A percentile compares a stretch with the other conserved stretches of the same genome.
These are phyloP conservation scores for Diceros bicornis DNA, from an alignment of 2,797 vertebrate species.

Conservation along the genomic window DNA sequence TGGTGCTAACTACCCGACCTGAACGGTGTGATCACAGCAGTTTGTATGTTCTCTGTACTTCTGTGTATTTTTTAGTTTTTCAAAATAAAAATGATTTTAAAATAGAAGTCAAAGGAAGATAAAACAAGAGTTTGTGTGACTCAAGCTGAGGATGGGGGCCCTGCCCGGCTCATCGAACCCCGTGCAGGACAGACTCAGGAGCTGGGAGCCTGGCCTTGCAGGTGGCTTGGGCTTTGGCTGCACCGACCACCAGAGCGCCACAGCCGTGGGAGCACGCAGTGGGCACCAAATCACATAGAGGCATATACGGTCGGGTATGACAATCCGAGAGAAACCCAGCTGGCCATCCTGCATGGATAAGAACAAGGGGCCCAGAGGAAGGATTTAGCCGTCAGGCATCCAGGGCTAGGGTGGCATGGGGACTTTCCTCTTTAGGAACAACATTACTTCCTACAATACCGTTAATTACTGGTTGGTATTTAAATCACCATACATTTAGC, in stretches of 20 bases:
- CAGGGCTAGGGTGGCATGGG: neutral
- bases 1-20: neutral
- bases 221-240: neutral
- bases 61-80: neutral
- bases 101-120: neutral
- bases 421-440: neutral
- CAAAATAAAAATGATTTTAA: neutral
- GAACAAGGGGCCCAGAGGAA: neutral
- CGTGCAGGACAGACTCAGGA: neutral
- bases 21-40: neutral
- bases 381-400: neutral
- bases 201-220: neutral
- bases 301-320: accelerated
- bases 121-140: neutral
- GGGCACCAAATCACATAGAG: neutral
- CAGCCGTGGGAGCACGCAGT: neutral
- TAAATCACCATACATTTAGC: neutral
- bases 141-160: neutral
- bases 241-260: too few relatives aligned
- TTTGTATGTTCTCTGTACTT: neutral
- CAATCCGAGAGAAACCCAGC: neutral
- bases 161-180: neutral
- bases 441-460: neutral
- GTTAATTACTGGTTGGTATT: neutral
- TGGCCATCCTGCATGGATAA: neutral